These are phyloP conservation scores for Nothoprocta pentlandii DNA, from an alignment of 2,113 vertebrate species.

Conservation along the genomic window DNA sequence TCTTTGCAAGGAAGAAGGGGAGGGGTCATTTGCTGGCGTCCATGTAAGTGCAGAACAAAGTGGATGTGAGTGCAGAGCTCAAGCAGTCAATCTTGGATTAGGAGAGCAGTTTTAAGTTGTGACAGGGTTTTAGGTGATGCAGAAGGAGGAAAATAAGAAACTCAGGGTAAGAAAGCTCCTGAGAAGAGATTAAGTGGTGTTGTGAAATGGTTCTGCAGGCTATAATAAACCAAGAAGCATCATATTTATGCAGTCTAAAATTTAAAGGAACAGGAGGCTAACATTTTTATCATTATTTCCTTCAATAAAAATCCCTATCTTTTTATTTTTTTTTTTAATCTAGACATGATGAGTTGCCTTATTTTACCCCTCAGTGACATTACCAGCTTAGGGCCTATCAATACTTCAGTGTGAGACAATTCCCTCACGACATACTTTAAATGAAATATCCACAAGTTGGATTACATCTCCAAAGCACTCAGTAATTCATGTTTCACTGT, in stretches of 20 bases:
- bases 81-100: slow-evolving; percentile 6
- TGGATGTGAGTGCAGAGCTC: slow-evolving; percentile 14
- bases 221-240: neutral
- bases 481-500: slow-evolving; percentile 6
- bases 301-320: neutral
- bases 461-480: slow-evolving; percentile 3
- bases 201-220: slow-evolving; percentile 36
- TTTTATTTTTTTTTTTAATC: neutral
- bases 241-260: neutral
- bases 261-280: slow-evolving; percentile 1
- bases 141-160: slow-evolving; percentile 41
- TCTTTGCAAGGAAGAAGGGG: neutral
- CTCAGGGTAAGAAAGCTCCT: neutral
- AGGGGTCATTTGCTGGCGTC: neutral
- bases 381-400: neutral
- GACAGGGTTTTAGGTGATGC: slow-evolving; percentile 26
- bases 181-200: slow-evolving; percentile 33
- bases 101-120: slow-evolving; percentile 49
- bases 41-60: slow-evolving; percentile 28
- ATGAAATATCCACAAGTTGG: slow-evolving; percentile 48
- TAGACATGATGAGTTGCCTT: neutral
- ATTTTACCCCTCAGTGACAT: neutral
- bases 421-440: slow-evolving; percentile 34
- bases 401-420: neutral
- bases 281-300: neutral